A percentile compares a stretch with the other conserved stretches of the same genome.
These are phyloP conservation scores for Girardinichthys multiradiatus DNA, from an alignment of 2,113 vertebrate genomes.

Conservation along the genomic window DNA sequence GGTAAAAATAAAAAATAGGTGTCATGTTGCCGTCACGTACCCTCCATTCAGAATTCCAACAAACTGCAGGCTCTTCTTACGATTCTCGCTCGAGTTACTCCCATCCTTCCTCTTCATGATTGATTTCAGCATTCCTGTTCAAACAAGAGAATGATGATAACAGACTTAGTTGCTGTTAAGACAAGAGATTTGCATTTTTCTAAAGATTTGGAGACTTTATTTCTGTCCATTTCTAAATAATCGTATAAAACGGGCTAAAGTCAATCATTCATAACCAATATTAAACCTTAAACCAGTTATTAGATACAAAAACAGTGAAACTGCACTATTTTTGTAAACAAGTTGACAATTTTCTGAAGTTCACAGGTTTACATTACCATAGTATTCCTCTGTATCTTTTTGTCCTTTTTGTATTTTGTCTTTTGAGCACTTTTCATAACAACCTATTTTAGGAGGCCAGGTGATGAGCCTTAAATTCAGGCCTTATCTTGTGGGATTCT, in stretches of 20 bases:
- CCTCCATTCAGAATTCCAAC: conserved; percentile 94
- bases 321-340: not conserved
- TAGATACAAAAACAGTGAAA: not conserved
- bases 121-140: conserved; percentile 88
- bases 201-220: not conserved
- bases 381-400: too few relatives aligned
- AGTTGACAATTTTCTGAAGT: too few relatives aligned
- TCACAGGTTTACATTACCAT: too few relatives aligned
- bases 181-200: not conserved
- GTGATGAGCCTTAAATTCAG: too few relatives aligned
- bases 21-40: conserved; percentile 81
- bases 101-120: conserved; percentile 96
- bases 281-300: not conserved
- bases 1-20: conserved; percentile 37
- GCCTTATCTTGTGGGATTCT: too few relatives aligned
- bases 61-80: conserved; percentile 94
- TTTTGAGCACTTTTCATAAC: too few relatives aligned
- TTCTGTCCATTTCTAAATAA: not conserved
- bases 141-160: not conserved
- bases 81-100: conserved; percentile 65
- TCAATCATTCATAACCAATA: not conserved
- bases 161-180: not conserved
- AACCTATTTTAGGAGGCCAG: too few relatives aligned
- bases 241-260: not conserved
- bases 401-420: too few relatives aligned